Percentiles rank a stretch among this genome's conserved stretches.
Evolutionary conservation across 2,888 invertebrate genomes (phyloP).

Genomic region (Philopedon plagiatum): DNA sequence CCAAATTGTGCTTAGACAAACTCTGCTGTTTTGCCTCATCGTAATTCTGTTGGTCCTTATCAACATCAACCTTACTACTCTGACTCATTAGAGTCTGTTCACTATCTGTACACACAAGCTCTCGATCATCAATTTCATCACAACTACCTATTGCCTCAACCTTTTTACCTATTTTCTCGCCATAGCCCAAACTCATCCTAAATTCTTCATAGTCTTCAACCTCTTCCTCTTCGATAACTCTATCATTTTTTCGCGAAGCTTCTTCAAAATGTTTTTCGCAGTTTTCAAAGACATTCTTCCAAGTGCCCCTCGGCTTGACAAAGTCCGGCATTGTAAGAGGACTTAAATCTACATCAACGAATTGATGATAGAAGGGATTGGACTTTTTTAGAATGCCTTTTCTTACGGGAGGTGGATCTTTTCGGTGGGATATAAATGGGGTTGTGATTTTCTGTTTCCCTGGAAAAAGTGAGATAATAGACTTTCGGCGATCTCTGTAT

Average conservation of each 20-base stretch:
- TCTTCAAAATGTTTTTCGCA: slow-evolving; percentile 11
- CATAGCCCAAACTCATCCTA: slow-evolving; percentile 41
- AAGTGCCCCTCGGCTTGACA: slow-evolving; percentile 60
- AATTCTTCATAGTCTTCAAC: slow-evolving; percentile 42
- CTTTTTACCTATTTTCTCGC: not conserved
- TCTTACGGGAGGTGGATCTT: not conserved
- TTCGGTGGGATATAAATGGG: not conserved
- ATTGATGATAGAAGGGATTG: slow-evolving; percentile 14
- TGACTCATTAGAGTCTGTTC: slow-evolving; percentile 7
- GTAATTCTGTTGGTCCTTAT: not conserved
- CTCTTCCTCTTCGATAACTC: slow-evolving; percentile 9
- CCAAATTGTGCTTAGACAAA: not conserved
- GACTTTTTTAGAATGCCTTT: slow-evolving; percentile 45
- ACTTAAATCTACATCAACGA: slow-evolving; percentile 56
- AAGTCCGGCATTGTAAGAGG: slow-evolving; percentile 63
- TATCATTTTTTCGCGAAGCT: not conserved
- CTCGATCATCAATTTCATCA: not conserved
- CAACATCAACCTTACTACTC: too few relatives aligned
- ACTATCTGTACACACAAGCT: slow-evolving; percentile 1
- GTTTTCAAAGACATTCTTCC: slow-evolving; percentile 55
- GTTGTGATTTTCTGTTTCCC: not conserved
- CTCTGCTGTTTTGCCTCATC: not conserved
- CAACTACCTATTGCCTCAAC: not conserved
- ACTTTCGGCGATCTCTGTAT: too few relatives aligned
- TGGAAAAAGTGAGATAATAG: too few relatives aligned